Percentiles rank a stretch among this genome's conserved stretches.
Evolutionary conservation across 2,888 invertebrate genomes (phyloP).

Genomic region (Melipona beecheii): DNA sequence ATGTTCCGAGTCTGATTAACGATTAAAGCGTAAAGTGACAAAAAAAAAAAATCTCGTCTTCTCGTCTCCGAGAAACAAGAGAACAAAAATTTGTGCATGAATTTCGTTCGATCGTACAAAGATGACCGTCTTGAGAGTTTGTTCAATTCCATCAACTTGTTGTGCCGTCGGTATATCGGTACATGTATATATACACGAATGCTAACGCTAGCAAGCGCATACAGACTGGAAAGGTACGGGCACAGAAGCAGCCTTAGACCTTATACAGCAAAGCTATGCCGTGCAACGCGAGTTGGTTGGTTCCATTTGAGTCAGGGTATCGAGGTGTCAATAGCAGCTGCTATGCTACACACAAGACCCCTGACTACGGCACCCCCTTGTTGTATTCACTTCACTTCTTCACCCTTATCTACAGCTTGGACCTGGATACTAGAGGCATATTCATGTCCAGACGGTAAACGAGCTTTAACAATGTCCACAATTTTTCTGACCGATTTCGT

Average conservation of each 20-base stretch:
- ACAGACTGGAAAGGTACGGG: conserved; percentile 50
- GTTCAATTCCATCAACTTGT: conserved; percentile 55
- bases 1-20: neutral
- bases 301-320: conserved; percentile 83
- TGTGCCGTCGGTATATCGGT: conserved; percentile 14
- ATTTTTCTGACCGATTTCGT: conserved; percentile 32
- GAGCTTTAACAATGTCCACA: conserved; percentile 52
- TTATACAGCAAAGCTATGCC: conserved; percentile 72
- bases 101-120: conserved; percentile 8
- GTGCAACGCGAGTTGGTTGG: conserved; percentile 77
- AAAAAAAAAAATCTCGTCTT: neutral
- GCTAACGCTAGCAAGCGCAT: conserved; percentile 33
- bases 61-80: neutral
- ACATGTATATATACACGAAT: conserved; percentile 24
- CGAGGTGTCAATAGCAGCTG: conserved; percentile 84
- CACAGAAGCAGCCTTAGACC: conserved; percentile 65
- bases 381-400: conserved; percentile 82
- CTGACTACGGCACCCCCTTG: conserved; percentile 77
- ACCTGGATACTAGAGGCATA: conserved; percentile 76
- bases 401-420: conserved; percentile 80
- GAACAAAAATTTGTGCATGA: neutral
- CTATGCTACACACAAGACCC: conserved; percentile 81
- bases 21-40: neutral
- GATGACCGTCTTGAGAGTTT: conserved; percentile 58
- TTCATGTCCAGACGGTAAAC: conserved; percentile 72